Conservation (phyloP, 2,113 vertebrate genomes). For the Heterotis niloticus region DNA sequence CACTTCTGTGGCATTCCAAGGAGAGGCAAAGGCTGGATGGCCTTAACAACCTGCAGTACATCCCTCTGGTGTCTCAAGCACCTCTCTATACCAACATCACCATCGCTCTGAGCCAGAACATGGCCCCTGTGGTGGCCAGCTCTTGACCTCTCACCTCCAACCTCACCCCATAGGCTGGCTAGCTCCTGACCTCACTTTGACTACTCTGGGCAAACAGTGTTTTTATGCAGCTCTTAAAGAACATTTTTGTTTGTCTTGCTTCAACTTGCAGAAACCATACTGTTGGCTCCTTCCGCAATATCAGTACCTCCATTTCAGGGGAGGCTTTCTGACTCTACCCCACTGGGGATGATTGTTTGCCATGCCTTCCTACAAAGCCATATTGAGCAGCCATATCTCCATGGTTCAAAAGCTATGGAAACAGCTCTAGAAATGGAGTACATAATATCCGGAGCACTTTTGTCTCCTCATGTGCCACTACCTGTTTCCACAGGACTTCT, state of each 20-base stretch:
- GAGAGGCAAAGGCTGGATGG: slow-evolving; percentile 89
- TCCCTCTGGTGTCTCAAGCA: slow-evolving; percentile 80
- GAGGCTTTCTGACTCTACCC: not conserved
- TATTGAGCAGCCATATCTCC: not conserved
- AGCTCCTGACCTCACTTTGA: not conserved
- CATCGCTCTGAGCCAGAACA: slow-evolving; percentile 81
- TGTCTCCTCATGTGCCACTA: too few relatives aligned
- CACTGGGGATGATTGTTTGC: not conserved
- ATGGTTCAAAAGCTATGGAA: too few relatives aligned
- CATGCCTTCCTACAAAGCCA: not conserved
- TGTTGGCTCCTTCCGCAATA: too few relatives aligned
- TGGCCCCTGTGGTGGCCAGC: slow-evolving; percentile 77
- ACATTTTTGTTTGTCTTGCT: too few relatives aligned
- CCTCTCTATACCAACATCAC: slow-evolving; percentile 94
- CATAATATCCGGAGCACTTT: too few relatives aligned
- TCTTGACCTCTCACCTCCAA: not conserved
- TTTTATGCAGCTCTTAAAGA: too few relatives aligned
- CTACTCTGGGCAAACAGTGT: too few relatives aligned
- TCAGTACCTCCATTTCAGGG: not conserved
- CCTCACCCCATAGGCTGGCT: too few relatives aligned
- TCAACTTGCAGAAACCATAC: too few relatives aligned
- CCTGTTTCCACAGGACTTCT: too few relatives aligned
- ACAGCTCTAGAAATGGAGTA: too few relatives aligned
- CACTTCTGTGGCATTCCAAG: slow-evolving; percentile 85
- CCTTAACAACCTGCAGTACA: slow-evolving; percentile 94